A percentile compares a stretch with the other conserved stretches of the same genome.
Evolutionary conservation across 2,113 vertebrate species (phyloP).

Genomic region (Myotis lucifugus): DNA sequence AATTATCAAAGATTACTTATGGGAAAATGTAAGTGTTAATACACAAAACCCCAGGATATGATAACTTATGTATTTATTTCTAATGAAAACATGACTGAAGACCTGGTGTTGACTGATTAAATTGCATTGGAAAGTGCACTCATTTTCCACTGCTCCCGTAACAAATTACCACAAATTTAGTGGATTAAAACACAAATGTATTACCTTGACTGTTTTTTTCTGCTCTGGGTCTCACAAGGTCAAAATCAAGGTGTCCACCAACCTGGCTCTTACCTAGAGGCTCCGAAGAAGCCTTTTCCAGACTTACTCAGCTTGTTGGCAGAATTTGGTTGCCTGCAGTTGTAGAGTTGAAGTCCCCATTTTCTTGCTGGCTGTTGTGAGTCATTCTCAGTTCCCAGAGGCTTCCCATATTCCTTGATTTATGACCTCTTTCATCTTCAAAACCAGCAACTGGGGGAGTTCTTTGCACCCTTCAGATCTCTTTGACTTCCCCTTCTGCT

Average conservation of each 20-base stretch:
- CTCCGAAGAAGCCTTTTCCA: not conserved
- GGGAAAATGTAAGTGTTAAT: constrained; percentile 15
- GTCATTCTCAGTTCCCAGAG: not conserved
- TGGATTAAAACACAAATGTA: not conserved
- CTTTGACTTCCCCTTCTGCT: not conserved
- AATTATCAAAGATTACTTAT: not conserved
- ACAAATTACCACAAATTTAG: not conserved
- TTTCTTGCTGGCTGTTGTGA: not conserved
- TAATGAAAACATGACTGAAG: constrained; percentile 43
- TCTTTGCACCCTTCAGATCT: not conserved
- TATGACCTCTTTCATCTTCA: not conserved
- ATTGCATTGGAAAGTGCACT: not conserved
- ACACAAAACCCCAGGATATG: not conserved
- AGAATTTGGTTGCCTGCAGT: not conserved
- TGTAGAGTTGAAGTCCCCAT: not conserved
- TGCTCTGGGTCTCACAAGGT: not conserved
- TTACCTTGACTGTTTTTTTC: not conserved
- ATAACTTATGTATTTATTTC: not conserved
- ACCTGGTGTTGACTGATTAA: not conserved
- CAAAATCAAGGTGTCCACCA: not conserved
- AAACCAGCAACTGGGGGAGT: not conserved
- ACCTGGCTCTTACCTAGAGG: not conserved
- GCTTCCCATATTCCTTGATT: not conserved
- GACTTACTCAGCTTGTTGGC: not conserved
- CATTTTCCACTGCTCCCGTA: not conserved